Evolutionary conservation across 2,888 invertebrate genomes (phyloP).

Genomic region (Stenurella melanura): DNA sequence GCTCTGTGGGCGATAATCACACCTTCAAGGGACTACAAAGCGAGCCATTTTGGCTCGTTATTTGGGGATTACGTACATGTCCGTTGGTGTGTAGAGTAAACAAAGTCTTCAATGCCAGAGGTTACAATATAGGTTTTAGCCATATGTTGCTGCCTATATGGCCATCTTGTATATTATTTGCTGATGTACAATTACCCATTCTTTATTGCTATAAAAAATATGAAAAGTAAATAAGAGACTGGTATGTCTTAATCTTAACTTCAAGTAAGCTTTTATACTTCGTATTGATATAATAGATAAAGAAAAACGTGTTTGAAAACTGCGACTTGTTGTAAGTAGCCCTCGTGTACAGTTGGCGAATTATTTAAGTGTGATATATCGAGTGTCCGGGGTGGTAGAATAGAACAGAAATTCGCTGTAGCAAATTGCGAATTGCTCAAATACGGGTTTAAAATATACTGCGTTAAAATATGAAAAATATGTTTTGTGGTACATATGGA

Average conservation of each 20-base stretch:
- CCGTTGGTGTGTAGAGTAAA: slow-evolving; percentile 41
- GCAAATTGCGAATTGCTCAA: too few relatives aligned
- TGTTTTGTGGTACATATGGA: too few relatives aligned
- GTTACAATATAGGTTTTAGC: background rate
- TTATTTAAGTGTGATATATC: too few relatives aligned
- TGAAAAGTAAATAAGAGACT: slow-evolving; percentile 32
- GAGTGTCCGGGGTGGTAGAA: too few relatives aligned
- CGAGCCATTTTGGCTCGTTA: slow-evolving; percentile 41
- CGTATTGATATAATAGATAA: background rate
- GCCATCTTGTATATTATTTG: slow-evolving; percentile 13
- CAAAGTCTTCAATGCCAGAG: slow-evolving; percentile 18
- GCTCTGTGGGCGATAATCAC: slow-evolving; percentile 41
- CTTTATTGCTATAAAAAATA: slow-evolving; percentile 14
- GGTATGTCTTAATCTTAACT: slow-evolving; percentile 33
- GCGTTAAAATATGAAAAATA: too few relatives aligned
- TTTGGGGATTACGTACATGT: slow-evolving; percentile 39
- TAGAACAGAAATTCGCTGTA: too few relatives aligned
- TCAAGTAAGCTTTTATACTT: background rate
- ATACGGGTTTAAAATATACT: too few relatives aligned
- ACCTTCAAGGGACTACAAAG: slow-evolving; percentile 26
- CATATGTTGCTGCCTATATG: slow-evolving; percentile 23
- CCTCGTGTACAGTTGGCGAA: background rate
- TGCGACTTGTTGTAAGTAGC: slow-evolving; percentile 4
- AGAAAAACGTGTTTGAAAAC: slow-evolving; percentile 19
- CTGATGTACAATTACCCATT: slow-evolving; percentile 35